A percentile compares a stretch with the other conserved stretches of the same genome.
These are phyloP conservation scores for Gasterosteus aculeatus DNA, from an alignment of 2,113 vertebrate genomes.

Conservation along the genomic window DNA sequence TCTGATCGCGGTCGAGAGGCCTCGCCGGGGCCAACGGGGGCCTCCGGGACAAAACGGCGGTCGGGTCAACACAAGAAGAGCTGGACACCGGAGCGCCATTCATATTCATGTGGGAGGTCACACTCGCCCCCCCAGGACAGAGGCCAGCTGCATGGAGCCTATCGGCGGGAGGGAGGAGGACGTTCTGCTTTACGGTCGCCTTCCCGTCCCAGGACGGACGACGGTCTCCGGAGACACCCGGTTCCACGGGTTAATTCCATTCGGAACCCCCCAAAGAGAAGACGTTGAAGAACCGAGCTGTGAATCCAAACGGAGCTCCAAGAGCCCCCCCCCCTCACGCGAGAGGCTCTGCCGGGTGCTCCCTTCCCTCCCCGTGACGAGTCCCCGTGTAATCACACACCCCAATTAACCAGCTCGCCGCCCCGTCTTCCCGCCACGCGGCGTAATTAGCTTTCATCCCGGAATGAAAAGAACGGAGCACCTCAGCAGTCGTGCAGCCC, in stretches of 20 bases:
- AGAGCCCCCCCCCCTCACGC: no score
- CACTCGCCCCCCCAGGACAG: no score
- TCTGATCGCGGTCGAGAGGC: slow-evolving; percentile 61
- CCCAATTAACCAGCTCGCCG: slow-evolving; percentile 96
- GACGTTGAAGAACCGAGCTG: no score
- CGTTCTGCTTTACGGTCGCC: no score
- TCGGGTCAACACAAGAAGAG: not conserved
- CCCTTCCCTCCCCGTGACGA: slow-evolving; percentile 92
- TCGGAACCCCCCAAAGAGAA: no score
- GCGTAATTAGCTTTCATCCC: slow-evolving; percentile 99
- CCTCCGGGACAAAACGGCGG: not conserved
- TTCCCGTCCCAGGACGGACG: no score
- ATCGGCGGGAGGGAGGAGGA: no score
- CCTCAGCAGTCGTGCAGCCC: slow-evolving; percentile 93
- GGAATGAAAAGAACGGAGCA: slow-evolving; percentile 92
- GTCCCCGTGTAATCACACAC: slow-evolving; percentile 99
- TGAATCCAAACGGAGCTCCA: no score
- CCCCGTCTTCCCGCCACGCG: slow-evolving; percentile 89
- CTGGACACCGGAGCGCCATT: slow-evolving; percentile 36
- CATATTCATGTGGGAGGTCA: slow-evolving; percentile 61
- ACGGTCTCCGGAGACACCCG: no score
- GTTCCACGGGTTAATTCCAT: no score
- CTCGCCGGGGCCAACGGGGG: slow-evolving; percentile 60
- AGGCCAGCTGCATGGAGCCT: no score
- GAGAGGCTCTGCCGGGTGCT: slow-evolving; percentile 62